Conservation (phyloP, 1,140 invertebrate species). For the Monochamus saltuarius region DNA sequence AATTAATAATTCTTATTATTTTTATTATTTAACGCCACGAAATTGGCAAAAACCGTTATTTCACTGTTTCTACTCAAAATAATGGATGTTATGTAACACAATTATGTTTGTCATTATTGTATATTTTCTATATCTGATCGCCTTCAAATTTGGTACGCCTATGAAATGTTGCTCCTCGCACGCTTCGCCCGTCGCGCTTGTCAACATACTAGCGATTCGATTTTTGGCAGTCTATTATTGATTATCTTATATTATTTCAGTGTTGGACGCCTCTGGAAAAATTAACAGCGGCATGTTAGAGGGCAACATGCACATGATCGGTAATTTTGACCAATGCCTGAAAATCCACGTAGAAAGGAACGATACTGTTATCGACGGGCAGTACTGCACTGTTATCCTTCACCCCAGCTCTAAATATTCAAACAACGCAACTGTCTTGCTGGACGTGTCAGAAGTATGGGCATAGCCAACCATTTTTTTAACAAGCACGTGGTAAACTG, state of each 20-base stretch:
- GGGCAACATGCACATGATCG: constrained; percentile 28
- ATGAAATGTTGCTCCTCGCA: no score
- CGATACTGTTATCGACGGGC: constrained; percentile 27
- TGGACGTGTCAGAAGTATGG: constrained; percentile 18
- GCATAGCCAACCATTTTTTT: neutral
- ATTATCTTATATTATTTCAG: constrained; percentile 30
- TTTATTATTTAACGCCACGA: no score
- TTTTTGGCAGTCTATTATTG: no score
- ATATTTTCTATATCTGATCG: no score
- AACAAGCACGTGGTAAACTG: neutral
- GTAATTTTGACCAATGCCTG: constrained; percentile 39
- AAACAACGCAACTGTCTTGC: constrained; percentile 4
- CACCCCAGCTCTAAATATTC: constrained; percentile 15
- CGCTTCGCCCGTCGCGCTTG: no score
- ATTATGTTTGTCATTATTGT: no score
- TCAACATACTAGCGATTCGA: no score
- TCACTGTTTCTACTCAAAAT: no score
- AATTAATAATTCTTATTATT: no score
- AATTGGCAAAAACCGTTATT: no score
- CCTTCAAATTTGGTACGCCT: no score
- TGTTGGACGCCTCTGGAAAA: constrained; percentile 41
- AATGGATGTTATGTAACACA: no score
- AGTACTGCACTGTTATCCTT: constrained; percentile 37
- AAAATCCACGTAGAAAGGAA: constrained; percentile 18
- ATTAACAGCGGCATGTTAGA: constrained; percentile 29